phyloP scores from a whole-genome alignment of 2,888 invertebrate genomes.

The Hemistola chrysoprasaria region DNA sequence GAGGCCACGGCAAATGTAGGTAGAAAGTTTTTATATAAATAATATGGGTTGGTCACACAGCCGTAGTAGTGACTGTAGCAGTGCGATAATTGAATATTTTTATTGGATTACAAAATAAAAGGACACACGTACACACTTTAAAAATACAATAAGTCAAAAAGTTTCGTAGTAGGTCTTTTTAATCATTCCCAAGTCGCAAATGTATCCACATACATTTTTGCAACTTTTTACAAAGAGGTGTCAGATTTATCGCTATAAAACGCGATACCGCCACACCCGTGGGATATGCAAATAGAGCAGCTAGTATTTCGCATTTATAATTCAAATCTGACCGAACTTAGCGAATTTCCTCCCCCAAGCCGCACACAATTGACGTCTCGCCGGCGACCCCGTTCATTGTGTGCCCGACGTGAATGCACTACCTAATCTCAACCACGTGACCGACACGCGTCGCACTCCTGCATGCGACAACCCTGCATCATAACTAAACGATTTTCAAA shows the following conservation, averaged over 20 bases:
- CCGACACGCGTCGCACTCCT: slow-evolving; percentile 67
- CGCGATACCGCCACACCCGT: slow-evolving; percentile 48
- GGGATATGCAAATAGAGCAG: slow-evolving; percentile 79
- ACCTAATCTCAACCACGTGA: slow-evolving; percentile 76
- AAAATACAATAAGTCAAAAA: too few species aligned
- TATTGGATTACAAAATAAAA: too few species aligned
- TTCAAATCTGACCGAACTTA: slow-evolving; percentile 77
- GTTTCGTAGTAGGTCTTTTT: too few species aligned
- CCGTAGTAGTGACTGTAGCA: too few species aligned
- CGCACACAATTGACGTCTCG: slow-evolving; percentile 73
- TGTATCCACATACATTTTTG: too few species aligned
- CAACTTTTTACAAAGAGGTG: slow-evolving; percentile 1
- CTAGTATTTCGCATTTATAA: slow-evolving; percentile 72
- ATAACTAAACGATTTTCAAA: slow-evolving; percentile 41
- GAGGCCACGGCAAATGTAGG: too few species aligned
- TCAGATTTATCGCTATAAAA: slow-evolving; percentile 18
- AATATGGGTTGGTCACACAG: too few species aligned
- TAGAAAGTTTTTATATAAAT: too few species aligned
- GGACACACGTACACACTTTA: too few species aligned
- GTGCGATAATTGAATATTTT: too few species aligned
- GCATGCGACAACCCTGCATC: slow-evolving; percentile 67
- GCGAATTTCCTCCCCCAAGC: slow-evolving; percentile 72
- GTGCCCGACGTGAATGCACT: slow-evolving; percentile 71
- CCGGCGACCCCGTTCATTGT: slow-evolving; percentile 67
- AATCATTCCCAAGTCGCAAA: too few species aligned